Conservation (phyloP, 2,888 invertebrate genomes). For the Zygothrica quintamaculata region DNA sequence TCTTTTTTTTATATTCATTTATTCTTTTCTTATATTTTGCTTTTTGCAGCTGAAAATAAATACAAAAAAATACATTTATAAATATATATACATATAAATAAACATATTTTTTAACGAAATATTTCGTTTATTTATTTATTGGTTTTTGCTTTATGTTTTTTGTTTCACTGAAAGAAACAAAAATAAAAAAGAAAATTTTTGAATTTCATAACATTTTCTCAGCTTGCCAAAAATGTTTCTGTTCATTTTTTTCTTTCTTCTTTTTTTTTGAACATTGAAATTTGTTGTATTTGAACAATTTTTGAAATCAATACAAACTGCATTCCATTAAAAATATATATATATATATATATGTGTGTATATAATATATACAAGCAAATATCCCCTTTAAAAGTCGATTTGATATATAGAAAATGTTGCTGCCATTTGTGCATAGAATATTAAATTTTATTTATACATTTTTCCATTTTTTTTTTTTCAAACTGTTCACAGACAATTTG, state of each 20-base stretch:
- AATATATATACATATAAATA: neutral
- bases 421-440: conserved; percentile 42
- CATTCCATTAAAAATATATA: too few species aligned
- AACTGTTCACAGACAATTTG: conserved; percentile 54
- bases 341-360: too few species aligned
- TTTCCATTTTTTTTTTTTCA: too few species aligned
- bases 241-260: too few species aligned
- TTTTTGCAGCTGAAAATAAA: conserved; percentile 4
- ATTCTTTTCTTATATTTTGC: conserved; percentile 22
- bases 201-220: conserved; percentile 45
- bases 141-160: conserved; percentile 1
- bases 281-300: neutral
- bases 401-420: conserved; percentile 3
- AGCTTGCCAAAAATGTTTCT: conserved; percentile 17
- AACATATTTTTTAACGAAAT: neutral
- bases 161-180: neutral
- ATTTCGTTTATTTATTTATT: conserved; percentile 4
- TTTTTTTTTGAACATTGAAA: too few species aligned
- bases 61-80: neutral
- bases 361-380: conserved; percentile 32
- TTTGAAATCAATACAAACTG: neutral
- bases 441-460: conserved; percentile 53
- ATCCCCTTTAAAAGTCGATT: conserved; percentile 15
- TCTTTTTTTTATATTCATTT: conserved; percentile 15
- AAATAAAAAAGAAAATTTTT: conserved; percentile 1